phyloP scores from a whole-genome alignment of 2,113 vertebrate species.

The Burhinus oedicnemus region DNA sequence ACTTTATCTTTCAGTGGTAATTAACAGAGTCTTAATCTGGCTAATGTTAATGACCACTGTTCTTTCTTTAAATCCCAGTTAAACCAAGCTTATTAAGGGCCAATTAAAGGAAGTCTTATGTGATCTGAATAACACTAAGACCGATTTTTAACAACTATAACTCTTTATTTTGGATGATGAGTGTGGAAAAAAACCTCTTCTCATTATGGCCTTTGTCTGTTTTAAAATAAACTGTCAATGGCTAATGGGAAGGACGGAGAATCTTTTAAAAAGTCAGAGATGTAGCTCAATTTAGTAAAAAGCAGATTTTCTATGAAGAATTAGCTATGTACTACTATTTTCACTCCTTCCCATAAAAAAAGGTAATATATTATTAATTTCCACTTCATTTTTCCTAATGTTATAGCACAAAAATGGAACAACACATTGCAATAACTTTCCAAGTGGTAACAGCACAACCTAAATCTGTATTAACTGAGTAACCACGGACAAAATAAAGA shows the following conservation, averaged over 20 bases:
- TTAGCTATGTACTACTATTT: background rate
- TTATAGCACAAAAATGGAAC: background rate
- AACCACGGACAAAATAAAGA: background rate
- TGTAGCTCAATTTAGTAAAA: background rate
- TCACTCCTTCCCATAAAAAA: background rate
- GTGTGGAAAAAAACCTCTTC: background rate
- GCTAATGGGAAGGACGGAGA: background rate
- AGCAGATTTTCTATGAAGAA: background rate
- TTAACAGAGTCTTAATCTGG: conserved; percentile 85
- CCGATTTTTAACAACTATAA: conserved; percentile 52
- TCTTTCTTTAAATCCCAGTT: conserved; percentile 85
- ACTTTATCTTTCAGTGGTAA: conserved; percentile 87
- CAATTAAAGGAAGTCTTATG: conserved; percentile 84
- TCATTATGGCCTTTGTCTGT: conserved; percentile 35
- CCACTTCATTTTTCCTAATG: background rate
- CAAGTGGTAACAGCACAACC: background rate
- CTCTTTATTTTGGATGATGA: conserved; percentile 63
- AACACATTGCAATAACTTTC: background rate
- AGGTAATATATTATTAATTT: background rate
- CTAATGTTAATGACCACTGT: conserved; percentile 86
- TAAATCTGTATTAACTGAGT: background rate
- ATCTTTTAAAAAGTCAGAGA: background rate
- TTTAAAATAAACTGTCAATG: conserved; percentile 20
- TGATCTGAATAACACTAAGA: conserved; percentile 78
- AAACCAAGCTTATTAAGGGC: conserved; percentile 85